Evolutionary conservation across 2,888 invertebrate species (phyloP).

Genomic region (Eucriotettix oculatus): DNA sequence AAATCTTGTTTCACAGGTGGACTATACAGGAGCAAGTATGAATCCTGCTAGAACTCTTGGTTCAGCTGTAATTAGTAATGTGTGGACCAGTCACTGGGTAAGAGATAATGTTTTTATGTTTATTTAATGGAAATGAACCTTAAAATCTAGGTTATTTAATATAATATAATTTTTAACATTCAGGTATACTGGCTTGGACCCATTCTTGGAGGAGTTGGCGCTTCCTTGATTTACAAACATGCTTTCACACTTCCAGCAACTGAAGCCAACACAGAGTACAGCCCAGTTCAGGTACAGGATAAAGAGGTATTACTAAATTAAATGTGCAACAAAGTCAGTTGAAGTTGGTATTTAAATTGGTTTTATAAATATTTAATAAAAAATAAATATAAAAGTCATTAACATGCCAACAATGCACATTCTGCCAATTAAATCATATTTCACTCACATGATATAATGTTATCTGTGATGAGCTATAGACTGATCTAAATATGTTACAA

Average conservation of each 20-base stretch:
- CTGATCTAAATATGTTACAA: not conserved
- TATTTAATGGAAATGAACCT: not conserved
- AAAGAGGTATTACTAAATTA: slow-evolving; percentile 22
- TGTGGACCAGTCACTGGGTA: slow-evolving; percentile 73
- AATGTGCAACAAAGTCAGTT: not conserved
- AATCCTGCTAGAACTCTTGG: slow-evolving; percentile 84
- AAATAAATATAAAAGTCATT: not conserved
- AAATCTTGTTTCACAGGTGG: slow-evolving; percentile 26
- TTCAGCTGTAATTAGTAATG: slow-evolving; percentile 59
- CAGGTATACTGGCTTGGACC: slow-evolving; percentile 84
- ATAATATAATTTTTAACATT: slow-evolving; percentile 10
- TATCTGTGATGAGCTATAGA: no score
- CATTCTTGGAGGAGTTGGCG: slow-evolving; percentile 60
- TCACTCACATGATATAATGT: no score
- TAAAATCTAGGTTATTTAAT: not conserved
- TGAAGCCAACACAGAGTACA: slow-evolving; percentile 22
- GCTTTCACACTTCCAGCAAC: slow-evolving; percentile 21
- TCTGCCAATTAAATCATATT: no score
- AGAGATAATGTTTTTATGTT: slow-evolving; percentile 17
- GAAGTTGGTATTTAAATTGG: not conserved
- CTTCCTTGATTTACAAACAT: slow-evolving; percentile 56
- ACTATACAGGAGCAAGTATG: slow-evolving; percentile 73
- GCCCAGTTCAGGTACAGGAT: slow-evolving; percentile 23
- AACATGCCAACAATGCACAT: no score
- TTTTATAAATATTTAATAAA: no score